Base-by-base conservation (phyloP, 1,140 invertebrate species). In the Ridgeia piscesae region DNA sequence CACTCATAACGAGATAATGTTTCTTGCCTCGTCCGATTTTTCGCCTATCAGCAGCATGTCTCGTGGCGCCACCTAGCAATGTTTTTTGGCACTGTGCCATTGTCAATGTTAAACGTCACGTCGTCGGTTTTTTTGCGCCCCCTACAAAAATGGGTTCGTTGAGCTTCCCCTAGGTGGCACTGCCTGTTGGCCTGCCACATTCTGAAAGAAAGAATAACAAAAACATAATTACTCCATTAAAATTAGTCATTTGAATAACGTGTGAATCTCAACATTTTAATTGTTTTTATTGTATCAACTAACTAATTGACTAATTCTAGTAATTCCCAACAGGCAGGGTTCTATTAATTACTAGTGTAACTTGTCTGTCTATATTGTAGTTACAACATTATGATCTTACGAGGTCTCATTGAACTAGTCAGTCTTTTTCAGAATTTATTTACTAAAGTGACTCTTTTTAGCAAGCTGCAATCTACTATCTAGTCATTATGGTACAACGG, bases 141-240 rank as follows among this genome's bases (percentile, higher is more conserved):
- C 34, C 89, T 90, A 90, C 35, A 90, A 90, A 90, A 90, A 90
- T 90, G 89, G 89, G n/a, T 90, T 90, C 17, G 89, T 90, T 34
- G 89, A 90, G 35, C 89, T 90, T 8, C 89, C 89, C 35, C 89
- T 90, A 90, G 89, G 89, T 4, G 89, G 89, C 89, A 90, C 89
- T 90, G 89, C 89, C 21, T 90, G 89, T 90, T 34, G 89, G n/a
- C 34, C 89, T 21, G 89, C 2, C 31, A 33, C 89, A 77, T 21
- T 77, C 89, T 90, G 89, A 35, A 90, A 90, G 31, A 35, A 2
- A 14, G 33, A 34, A 9, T 4, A 31, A 33, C 14, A 27, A 17
- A 0, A 33, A 33, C 4, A n/a, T n/a, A 90, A 33, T 90, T 2
- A n/a, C 2, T 8, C 17, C 27, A 27, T 27, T 77, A 2, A 77